These are phyloP conservation scores for Recurvirostra avosetta DNA, from an alignment of 2,113 vertebrate genomes.

Conservation along the genomic window DNA sequence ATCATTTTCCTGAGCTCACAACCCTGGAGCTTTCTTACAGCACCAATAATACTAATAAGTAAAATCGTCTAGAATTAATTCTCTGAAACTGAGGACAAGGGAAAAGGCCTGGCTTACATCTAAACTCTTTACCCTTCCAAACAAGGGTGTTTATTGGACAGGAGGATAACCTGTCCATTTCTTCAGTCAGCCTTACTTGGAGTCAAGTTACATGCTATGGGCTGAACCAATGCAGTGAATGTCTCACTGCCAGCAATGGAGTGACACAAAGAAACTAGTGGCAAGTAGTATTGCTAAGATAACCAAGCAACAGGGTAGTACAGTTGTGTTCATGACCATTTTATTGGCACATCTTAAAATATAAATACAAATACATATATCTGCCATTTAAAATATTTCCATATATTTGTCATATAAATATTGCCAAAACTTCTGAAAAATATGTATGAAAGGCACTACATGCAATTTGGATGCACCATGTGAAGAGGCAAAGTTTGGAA, in stretches of 20 bases:
- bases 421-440: neutral
- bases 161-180: neutral
- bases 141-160: fast-evolving
- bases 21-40: neutral
- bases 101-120: neutral
- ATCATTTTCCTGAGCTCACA: neutral
- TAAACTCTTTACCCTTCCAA: neutral
- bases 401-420: neutral
- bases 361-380: neutral
- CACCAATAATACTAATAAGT: neutral
- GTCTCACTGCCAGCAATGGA: neutral
- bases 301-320: neutral
- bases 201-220: neutral
- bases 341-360: neutral
- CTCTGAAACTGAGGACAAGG: neutral
- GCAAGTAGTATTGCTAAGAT: neutral
- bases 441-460: neutral
- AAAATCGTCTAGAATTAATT: neutral
- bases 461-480: neutral
- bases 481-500: neutral
- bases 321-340: neutral
- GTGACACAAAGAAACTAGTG: neutral
- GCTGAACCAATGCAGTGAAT: neutral
- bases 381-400: neutral
- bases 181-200: neutral